phyloP scores from a whole-genome alignment of 2,113 vertebrate genomes.

The Pomatorhinus ruficollis region DNA sequence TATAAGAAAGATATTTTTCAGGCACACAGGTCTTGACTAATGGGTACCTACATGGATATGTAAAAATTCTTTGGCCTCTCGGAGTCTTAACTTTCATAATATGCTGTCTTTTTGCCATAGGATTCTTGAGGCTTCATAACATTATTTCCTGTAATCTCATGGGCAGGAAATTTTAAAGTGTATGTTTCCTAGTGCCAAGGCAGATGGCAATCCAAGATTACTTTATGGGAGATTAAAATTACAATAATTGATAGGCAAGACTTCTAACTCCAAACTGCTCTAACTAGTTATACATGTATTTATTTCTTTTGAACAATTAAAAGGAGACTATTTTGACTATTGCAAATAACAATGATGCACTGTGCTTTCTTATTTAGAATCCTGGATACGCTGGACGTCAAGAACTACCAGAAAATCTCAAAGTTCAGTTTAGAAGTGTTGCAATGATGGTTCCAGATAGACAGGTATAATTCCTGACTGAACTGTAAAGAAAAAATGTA shows the following conservation, averaged over 20 bases:
- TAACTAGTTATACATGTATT: neutral
- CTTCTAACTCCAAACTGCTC: neutral
- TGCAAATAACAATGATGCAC: neutral
- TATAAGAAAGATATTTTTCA: neutral
- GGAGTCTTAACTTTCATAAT: neutral
- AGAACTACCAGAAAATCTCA: constrained; percentile 90
- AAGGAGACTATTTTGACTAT: neutral
- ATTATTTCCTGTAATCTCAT: neutral
- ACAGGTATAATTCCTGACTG: constrained; percentile 71
- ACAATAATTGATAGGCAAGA: neutral
- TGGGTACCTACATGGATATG: neutral
- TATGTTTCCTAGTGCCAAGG: neutral
- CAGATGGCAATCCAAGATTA: neutral
- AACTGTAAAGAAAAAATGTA: neutral
- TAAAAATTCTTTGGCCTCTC: neutral
- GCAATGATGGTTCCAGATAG: constrained; percentile 93
- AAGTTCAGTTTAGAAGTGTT: constrained; percentile 85
- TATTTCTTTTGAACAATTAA: neutral
- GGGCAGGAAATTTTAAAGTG: neutral
- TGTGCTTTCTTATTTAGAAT: constrained; percentile 74
- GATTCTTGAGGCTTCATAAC: neutral
- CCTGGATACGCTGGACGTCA: constrained; percentile 91
- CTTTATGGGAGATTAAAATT: neutral
- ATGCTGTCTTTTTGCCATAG: neutral
- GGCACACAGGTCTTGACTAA: neutral